phyloP scores from a whole-genome alignment of 2,113 vertebrate species.

The Paratilapia polleni region DNA sequence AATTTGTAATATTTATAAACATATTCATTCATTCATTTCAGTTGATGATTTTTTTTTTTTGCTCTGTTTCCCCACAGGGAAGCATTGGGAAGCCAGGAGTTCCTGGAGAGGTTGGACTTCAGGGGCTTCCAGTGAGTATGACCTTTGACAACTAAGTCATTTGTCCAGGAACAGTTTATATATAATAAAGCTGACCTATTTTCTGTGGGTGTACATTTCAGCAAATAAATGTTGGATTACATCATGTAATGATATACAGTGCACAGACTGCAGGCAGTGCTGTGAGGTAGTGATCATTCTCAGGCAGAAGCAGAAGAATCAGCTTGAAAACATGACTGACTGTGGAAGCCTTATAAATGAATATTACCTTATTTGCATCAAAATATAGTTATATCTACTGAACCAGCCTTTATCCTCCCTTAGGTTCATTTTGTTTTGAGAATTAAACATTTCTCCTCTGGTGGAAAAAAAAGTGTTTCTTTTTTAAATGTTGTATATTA shows the following conservation, averaged over 20 bases:
- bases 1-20: not conserved
- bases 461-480: not conserved
- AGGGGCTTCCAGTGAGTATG: constrained; percentile 92
- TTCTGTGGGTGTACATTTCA: not conserved
- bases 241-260: not conserved
- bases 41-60: not conserved
- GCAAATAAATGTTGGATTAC: not conserved
- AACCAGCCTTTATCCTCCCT: not conserved
- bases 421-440: not conserved
- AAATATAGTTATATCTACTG: constrained; percentile 3
- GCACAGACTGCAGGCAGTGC: not conserved
- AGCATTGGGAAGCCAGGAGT: constrained; percentile 87
- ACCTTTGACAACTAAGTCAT: constrained; percentile 45
- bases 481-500: not conserved
- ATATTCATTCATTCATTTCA: not conserved
- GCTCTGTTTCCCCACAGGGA: constrained; percentile 80
- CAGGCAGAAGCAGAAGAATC: constrained; percentile 26
- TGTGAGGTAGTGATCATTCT: constrained; percentile 7
- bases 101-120: constrained; percentile 91
- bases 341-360: not conserved
- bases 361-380: constrained; percentile 24
- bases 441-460: not conserved
- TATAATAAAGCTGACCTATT: not conserved
- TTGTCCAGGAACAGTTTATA: not conserved
- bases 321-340: constrained; percentile 16